Evolutionary conservation across 2,113 vertebrate genomes (phyloP).

Genomic region (Aptenodytes forsteri): DNA sequence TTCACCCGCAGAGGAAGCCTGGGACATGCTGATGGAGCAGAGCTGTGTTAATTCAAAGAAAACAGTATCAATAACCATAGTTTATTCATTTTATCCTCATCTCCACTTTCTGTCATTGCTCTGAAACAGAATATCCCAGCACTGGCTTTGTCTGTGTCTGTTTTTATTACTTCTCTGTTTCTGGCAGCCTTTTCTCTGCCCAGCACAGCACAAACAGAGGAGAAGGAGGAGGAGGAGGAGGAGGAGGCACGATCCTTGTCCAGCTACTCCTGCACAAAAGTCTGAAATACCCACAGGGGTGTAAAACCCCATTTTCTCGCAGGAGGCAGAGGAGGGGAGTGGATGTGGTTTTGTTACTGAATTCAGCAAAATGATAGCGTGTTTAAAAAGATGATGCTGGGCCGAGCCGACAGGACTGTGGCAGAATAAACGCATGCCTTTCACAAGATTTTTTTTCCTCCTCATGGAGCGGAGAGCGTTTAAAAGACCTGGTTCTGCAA

Average conservation of each 20-base stretch:
- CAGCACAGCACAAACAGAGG: not conserved
- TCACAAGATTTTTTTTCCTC: not conserved
- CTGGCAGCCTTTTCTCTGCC: not conserved
- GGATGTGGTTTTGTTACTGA: not conserved
- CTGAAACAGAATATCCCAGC: not conserved
- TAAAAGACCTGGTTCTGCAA: not conserved
- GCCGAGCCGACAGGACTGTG: not conserved
- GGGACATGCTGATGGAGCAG: not conserved
- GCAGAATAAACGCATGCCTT: not conserved
- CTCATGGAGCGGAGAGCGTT: not conserved
- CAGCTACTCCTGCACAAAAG: not conserved
- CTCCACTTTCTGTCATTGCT: not conserved
- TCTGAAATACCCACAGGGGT: not conserved
- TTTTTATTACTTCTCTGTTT: not conserved
- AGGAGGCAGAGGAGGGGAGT: not conserved
- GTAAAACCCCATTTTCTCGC: not conserved
- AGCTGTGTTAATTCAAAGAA: not conserved
- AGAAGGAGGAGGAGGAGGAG: not conserved
- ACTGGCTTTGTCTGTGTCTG: not conserved
- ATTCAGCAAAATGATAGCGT: not conserved
- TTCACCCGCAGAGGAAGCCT: not conserved
- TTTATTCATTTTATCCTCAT: not conserved
- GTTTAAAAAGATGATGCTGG: not conserved
- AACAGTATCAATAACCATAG: rapidly evolving
- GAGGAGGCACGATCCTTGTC: not conserved